Evolutionary conservation across 2,113 vertebrate genomes (phyloP), one percentile per base, ranked within the genome.

Genomic region (Oenanthe oenanthe): DNA sequence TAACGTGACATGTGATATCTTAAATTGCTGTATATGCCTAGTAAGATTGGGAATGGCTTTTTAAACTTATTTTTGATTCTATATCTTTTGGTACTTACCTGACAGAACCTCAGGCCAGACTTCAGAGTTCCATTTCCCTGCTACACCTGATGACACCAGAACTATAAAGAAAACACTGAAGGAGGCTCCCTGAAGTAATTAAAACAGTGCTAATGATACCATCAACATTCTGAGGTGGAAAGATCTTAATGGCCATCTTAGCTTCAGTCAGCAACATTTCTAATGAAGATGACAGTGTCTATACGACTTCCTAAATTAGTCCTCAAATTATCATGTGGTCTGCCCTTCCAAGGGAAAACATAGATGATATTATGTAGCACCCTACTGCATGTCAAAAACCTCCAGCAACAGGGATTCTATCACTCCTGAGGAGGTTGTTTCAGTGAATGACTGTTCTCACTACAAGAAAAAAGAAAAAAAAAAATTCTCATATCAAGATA

Each of bases 71-170:
- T 82, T 53, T 79, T 63, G 34, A 32, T 31, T 63, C 50, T 32
- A 28, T 32, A 51, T 56, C n/a, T 68, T 91, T 68, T 66, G 54
- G 61, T 61, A 92, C n/a, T 87, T 65, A 78, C 74, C 73, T 72
- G 62, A 60, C 13, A 65, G 15, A 82, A 78, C 15, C 45, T 88
- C 48, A 61, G 36, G 24, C 40, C 53, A 36, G 65, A 75, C 24
- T 63, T 75, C 26, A 81, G 47, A 70, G 17, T 20, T 93, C 32
- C 38, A 53, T 45, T 72, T 91, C 48, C 77, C 85, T 93, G 60
- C 57, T 78, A 81, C 34, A 62, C 51, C 8, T 89, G 72, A 54
- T 94, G 73, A 91, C 72, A 87, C 20, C n/a, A 92, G 24, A 83
- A 86, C 68, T 50, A 66, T 3, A 67, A 89, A 85, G 57, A 3